Base-by-base conservation (phyloP, 35 echinoderm and acorn worm genomes). In the Stichopus chloronotus region DNA sequence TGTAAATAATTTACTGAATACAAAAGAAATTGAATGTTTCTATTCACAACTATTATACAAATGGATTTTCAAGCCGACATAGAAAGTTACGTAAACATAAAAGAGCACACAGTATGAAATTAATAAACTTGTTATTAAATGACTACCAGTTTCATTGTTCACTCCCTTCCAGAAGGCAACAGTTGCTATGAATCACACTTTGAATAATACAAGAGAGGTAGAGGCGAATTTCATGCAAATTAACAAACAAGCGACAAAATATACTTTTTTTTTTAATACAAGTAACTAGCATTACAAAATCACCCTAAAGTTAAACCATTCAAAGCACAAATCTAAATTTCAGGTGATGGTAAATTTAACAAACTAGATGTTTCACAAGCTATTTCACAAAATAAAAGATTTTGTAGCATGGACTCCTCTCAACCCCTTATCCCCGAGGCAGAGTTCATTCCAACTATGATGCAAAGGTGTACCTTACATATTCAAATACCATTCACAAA, bases 1-100 rank as follows among this genome's bases (percentile, higher is more conserved):
- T 83, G n/a, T 83, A 53, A 83, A 83, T 83, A 83, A 83, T 83
- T 53, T 65, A 65, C 61, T 83, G 80, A 83, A 83, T 83, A 83
- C 80, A 83, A 83, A 83, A 55, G 55, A 52, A 52, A 83, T 7
- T 57, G 24, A n/a, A 83, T 83, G 80, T 17, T 17, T 55, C 80
- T 83, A 83, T 83, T 16, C 4, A 83, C 80, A 57, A 55, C 55
- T 43, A 83, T 53, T 83, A 56, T 55, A 83, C 80, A 83, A 55
- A 65, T 65, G 61, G 61, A 65, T 65, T 65, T 65, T 19, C 19
- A 11, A 65, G 19, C 11, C 19, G 61, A 19, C 11, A 14, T 14
- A 65, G 19, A 11, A 65, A 65, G 61, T 65, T 19, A 65, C 9
- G 61, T 65, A 65, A 9, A 65, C 61, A 65, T 65, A 65, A 65